Base-by-base conservation (phyloP, 1,140 invertebrate species). In the Hypothenemus hampei region DNA sequence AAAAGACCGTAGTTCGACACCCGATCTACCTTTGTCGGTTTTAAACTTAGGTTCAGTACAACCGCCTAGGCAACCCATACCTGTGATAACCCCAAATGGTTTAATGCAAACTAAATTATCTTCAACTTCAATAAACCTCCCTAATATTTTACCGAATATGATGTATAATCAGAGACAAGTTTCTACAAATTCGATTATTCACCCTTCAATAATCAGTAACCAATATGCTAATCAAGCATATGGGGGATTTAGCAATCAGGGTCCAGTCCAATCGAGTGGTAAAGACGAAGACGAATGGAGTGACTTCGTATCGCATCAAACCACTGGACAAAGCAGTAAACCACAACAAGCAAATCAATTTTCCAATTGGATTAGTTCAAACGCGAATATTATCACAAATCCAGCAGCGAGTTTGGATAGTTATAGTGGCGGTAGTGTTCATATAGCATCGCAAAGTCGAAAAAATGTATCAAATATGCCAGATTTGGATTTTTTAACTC, bases 211-310 rank as follows among this genome's bases (percentile, higher is more conserved):
- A 41, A 67, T 76, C 68, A 69, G 59, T 57, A 48, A 63, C 47
- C 65, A 63, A 43, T 65, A 22, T 33, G 51, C 52, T 18, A 43
- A n/a, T 36, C 54, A 60, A 41, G 55, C 52, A 23, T 63, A 54
- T 40, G 49, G 41, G 8, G 47, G 44, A 15, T 26, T 37, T 31
- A 44, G 37, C 16, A 37, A 8, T 26, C 20, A 48, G 31, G 2
- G 37, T 8, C 4, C 33, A 4, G 21, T 31, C 31, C 16, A 6
- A 40, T 10, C 26, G 35, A 26, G 7, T 26, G 21, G 20, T 13
- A 20, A 15, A 45, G 77, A 78, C 44, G 80, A 81, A 24, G 80
- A 81, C 50, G 80, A 81, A 60, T 81, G 80, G 80, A 78, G 77
- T 13, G 79, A 81, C 49, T 82, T 82, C 63, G 77, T 81, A n/a